Conservation (phyloP, 2,888 invertebrate species). For the Eupithecia insigniata region DNA sequence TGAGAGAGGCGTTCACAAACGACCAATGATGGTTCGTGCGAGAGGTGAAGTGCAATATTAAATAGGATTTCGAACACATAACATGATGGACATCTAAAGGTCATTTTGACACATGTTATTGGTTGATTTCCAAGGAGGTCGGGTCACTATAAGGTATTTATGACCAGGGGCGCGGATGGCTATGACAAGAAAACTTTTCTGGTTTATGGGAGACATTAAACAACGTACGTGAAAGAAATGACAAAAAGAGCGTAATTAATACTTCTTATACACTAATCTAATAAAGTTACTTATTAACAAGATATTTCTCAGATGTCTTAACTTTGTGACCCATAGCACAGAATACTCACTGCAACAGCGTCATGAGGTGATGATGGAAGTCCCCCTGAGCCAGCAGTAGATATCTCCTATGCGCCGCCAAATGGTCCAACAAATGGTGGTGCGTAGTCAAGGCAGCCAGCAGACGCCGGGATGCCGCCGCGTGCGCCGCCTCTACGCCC, state of each 20-base stretch:
- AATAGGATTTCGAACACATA: not conserved
- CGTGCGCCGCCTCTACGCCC: slow-evolving; percentile 93
- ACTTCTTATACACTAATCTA: too few species aligned
- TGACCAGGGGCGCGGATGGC: too few species aligned
- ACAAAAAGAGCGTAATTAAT: too few species aligned
- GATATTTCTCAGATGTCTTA: not conserved
- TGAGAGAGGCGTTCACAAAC: not conserved
- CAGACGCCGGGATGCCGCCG: slow-evolving; percentile 93
- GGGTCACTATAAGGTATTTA: too few species aligned
- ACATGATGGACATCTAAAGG: too few species aligned
- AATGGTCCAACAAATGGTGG: slow-evolving; percentile 95
- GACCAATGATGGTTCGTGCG: not conserved
- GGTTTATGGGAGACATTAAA: too few species aligned
- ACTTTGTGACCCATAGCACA: not conserved
- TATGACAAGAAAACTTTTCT: too few species aligned
- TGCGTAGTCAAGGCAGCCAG: slow-evolving; percentile 93
- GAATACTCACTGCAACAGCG: slow-evolving; percentile 91
- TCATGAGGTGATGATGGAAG: slow-evolving; percentile 96
- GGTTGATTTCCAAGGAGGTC: too few species aligned
- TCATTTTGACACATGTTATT: too few species aligned
- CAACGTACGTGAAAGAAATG: too few species aligned
- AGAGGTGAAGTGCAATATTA: not conserved
- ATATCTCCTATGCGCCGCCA: slow-evolving; percentile 95
- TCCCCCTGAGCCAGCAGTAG: slow-evolving; percentile 97
- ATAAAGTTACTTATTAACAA: too few species aligned